Evolutionary conservation across 1,140 invertebrate genomes (phyloP).

Genomic region (Ips typographus): DNA sequence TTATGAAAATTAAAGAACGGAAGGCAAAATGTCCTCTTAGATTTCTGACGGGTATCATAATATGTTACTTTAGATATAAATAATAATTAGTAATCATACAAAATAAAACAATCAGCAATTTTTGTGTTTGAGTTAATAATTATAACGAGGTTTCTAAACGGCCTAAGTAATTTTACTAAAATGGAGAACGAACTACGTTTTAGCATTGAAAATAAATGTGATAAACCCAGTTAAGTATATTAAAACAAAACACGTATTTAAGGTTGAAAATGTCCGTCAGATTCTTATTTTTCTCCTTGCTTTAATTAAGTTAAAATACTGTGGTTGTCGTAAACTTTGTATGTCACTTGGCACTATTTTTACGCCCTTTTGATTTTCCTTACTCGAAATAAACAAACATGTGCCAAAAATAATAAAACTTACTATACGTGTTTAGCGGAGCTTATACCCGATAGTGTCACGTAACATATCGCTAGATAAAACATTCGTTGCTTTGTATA

Average conservation of each 20-base stretch:
- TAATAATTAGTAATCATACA: not conserved
- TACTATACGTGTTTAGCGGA: conserved; percentile 5
- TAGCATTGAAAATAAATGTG: conserved; percentile 37
- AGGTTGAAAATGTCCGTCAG: conserved; percentile 43
- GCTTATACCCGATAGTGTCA: conserved; percentile 44
- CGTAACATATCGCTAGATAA: conserved; percentile 47
- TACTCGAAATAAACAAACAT: conserved; percentile 13
- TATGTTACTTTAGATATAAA: no score
- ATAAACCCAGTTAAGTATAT: conserved; percentile 13
- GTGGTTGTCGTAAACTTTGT: conserved; percentile 24
- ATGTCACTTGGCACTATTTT: conserved; percentile 48
- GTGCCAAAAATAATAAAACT: conserved; percentile 34
- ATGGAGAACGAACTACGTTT: conserved; percentile 34
- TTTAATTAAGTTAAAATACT: conserved; percentile 13
- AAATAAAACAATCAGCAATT: not conserved
- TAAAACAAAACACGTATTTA: not conserved
- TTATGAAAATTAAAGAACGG: no score
- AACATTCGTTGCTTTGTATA: conserved; percentile 47
- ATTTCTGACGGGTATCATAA: no score
- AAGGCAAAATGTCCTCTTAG: no score
- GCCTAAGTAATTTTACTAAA: conserved; percentile 38
- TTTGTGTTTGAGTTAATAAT: conserved; percentile 7
- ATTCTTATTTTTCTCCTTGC: conserved; percentile 32
- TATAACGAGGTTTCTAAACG: conserved; percentile 36
- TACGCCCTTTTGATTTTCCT: not conserved